Conservation (phyloP, 2,113 vertebrate genomes). For the Cromileptes altivelis region DNA sequence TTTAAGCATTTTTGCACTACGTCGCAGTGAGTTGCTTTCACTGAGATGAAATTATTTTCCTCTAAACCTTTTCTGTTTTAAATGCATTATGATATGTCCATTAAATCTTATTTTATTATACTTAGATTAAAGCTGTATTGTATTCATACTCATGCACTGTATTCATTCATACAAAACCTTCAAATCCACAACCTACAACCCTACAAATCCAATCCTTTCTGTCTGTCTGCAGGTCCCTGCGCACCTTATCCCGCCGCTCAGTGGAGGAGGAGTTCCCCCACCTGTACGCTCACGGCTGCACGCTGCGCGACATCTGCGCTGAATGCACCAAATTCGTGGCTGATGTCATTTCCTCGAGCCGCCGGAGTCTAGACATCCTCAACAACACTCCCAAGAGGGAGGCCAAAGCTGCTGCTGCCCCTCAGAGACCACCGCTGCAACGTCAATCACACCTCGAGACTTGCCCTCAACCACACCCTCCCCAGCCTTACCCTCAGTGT, state of each 20-base stretch:
- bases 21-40: too few species aligned
- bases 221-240: slow-evolving; percentile 84
- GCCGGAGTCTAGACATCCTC: slow-evolving; percentile 92
- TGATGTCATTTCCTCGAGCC: slow-evolving; percentile 92
- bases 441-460: slow-evolving; percentile 48
- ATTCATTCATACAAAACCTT: not conserved
- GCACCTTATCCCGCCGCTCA: slow-evolving; percentile 85
- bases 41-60: too few species aligned
- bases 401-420: slow-evolving; percentile 35
- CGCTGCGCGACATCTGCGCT: slow-evolving; percentile 90
- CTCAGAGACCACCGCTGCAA: slow-evolving; percentile 55
- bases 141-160: not conserved
- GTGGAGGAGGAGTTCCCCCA: slow-evolving; percentile 96
- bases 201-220: too few species aligned
- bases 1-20: too few species aligned
- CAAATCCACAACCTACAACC: not conserved
- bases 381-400: slow-evolving; percentile 87
- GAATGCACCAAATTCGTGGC: slow-evolving; percentile 94
- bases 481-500: not conserved
- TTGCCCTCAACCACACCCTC: not conserved
- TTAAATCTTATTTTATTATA: not conserved
- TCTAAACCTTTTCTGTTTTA: not conserved
- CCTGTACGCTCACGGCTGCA: slow-evolving; percentile 92
- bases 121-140: not conserved
- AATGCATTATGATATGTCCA: not conserved